Percentiles rank a stretch among this genome's conserved stretches.
These are phyloP conservation scores for Gnatocerus cornutus DNA, from an alignment of 2,888 invertebrate species.

Conservation along the genomic window DNA sequence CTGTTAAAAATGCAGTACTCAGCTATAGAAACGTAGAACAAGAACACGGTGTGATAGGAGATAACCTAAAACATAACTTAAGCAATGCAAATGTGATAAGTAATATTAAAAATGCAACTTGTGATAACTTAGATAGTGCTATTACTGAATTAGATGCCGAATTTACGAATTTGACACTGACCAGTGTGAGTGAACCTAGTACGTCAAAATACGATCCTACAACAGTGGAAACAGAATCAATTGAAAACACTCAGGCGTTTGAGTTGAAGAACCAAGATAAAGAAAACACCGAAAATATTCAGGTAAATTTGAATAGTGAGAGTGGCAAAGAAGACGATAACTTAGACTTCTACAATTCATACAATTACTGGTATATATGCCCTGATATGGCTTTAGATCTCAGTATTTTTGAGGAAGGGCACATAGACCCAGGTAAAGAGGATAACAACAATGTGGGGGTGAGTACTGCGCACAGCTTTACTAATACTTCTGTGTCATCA, in stretches of 20 bases:
- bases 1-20: slow-evolving; percentile 57
- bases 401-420: slow-evolving; percentile 65
- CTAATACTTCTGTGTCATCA: slow-evolving; percentile 47
- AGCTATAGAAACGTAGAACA: slow-evolving; percentile 50
- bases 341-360: slow-evolving; percentile 72
- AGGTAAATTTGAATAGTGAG: slow-evolving; percentile 57
- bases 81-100: slow-evolving; percentile 54
- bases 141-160: slow-evolving; percentile 52
- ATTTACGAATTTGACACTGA: slow-evolving; percentile 42
- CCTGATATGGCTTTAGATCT: slow-evolving; percentile 72
- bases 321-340: slow-evolving; percentile 63
- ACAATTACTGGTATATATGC: slow-evolving; percentile 75
- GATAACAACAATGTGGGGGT: slow-evolving; percentile 50
- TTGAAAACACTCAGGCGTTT: not conserved
- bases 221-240: slow-evolving; percentile 3
- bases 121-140: slow-evolving; percentile 54
- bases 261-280: slow-evolving; percentile 9
- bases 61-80: slow-evolving; percentile 45
- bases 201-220: slow-evolving; percentile 12
- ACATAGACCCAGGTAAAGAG: slow-evolving; percentile 43
- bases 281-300: slow-evolving; percentile 41
- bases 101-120: slow-evolving; percentile 48
- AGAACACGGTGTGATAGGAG: slow-evolving; percentile 48
- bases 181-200: slow-evolving; percentile 37
- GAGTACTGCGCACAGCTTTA: slow-evolving; percentile 47